Evolutionary conservation across 2,888 invertebrate species (phyloP).

Genomic region (Tenodera sinensis): DNA sequence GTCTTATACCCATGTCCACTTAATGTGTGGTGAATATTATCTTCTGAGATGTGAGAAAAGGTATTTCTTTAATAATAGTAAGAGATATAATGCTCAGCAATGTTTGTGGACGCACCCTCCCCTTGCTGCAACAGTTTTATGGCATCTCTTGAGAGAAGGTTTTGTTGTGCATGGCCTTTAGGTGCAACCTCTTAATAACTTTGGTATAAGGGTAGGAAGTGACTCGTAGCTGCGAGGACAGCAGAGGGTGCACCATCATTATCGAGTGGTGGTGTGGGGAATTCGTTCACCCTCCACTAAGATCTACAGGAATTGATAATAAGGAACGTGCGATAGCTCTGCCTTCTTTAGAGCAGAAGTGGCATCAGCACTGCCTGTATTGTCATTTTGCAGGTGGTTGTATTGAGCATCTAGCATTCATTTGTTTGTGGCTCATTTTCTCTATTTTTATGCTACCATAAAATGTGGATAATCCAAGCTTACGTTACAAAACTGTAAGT

Average conservation of each 20-base stretch:
- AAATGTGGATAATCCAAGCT: no score
- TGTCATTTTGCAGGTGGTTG: no score
- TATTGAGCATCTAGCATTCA: no score
- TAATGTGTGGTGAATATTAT: no score
- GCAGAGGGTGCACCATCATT: background rate
- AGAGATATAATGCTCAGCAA: background rate
- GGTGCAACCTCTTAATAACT: background rate
- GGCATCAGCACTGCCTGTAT: background rate
- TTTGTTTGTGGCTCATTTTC: no score
- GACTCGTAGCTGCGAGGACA: background rate
- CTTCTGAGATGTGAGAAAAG: no score
- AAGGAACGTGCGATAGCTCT: background rate
- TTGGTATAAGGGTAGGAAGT: background rate
- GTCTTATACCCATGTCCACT: no score
- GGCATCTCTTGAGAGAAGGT: background rate
- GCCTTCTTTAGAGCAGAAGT: background rate
- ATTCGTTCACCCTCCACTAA: background rate
- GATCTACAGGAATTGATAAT: constrained; percentile 14
- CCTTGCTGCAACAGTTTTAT: background rate
- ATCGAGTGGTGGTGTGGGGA: background rate
- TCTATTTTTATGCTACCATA: no score
- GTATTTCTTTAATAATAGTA: no score
- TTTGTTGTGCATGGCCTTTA: background rate
- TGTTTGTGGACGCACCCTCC: background rate
- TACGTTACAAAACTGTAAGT: no score